phyloP scores from a whole-genome alignment of 2,797 vertebrate genomes.

The Gymnothorax javanicus region DNA sequence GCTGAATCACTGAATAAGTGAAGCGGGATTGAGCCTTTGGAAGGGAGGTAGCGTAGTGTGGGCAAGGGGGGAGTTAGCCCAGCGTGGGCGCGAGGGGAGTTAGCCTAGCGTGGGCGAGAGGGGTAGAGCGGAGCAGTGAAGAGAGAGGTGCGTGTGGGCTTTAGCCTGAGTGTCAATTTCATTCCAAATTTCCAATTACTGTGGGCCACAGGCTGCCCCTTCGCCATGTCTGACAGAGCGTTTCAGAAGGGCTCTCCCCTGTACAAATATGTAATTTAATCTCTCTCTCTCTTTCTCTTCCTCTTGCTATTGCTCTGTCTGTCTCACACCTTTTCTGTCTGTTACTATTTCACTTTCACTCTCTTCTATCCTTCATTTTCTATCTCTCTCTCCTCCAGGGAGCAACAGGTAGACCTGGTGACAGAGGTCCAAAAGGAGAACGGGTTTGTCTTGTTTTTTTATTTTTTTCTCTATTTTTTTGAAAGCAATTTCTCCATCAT shows the following conservation, averaged over 20 bases:
- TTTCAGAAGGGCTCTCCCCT: background rate
- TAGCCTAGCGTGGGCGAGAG: background rate
- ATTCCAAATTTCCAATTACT: conserved; percentile 40
- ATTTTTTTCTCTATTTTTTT: conserved; percentile 34
- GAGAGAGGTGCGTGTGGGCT: conserved; percentile 20
- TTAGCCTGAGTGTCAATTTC: conserved; percentile 30
- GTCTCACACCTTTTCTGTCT: conserved; percentile 44
- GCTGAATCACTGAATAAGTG: background rate
- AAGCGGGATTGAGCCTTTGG: background rate
- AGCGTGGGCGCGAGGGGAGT: conserved; percentile 36
- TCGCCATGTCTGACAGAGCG: conserved; percentile 16
- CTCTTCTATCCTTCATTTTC: conserved; percentile 11
- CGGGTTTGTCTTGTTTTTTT: conserved; percentile 76
- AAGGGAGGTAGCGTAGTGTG: conserved; percentile 57
- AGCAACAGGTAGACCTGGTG: conserved; percentile 81
- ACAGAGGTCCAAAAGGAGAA: conserved; percentile 97
- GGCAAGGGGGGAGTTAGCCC: conserved; percentile 50
- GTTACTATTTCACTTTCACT: conserved; percentile 24
- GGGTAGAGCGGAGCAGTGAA: background rate
- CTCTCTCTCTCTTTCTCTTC: conserved; percentile 21
- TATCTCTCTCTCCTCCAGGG: conserved; percentile 73
- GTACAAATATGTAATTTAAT: conserved; percentile 25
- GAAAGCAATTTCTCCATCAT: background rate
- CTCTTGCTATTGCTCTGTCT: conserved; percentile 42
- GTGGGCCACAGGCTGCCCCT: conserved; percentile 15